A percentile compares a stretch with the other conserved stretches of the same genome.
Conservation (phyloP, 1,140 invertebrate genomes). For the Drosophila bocqueti region DNA sequence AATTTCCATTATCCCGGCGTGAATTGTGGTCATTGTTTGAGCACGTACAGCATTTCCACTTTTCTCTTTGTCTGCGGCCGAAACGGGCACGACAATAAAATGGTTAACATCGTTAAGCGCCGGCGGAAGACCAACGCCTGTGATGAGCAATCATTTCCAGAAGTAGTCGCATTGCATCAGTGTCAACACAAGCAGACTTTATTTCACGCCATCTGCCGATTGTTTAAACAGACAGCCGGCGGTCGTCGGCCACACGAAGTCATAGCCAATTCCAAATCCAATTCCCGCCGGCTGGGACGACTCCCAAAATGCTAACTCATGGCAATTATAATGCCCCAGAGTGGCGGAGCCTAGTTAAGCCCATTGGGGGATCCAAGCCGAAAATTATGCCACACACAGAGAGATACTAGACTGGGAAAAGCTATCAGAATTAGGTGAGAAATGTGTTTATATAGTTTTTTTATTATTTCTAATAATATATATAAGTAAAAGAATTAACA, state of each 20-base stretch:
- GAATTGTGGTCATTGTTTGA: slow-evolving; percentile 47
- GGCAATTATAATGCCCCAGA: slow-evolving; percentile 50
- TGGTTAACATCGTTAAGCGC: not conserved
- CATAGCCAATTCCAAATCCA: slow-evolving; percentile 35
- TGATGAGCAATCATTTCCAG: slow-evolving; percentile 26
- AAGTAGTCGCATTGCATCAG: slow-evolving; percentile 7
- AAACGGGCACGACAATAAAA: slow-evolving; percentile 30
- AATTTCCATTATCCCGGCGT: slow-evolving; percentile 51
- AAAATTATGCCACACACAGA: slow-evolving; percentile 11
- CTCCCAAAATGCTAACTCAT: slow-evolving; percentile 47
- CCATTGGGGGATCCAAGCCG: not conserved
- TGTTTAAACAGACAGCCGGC: slow-evolving; percentile 25
- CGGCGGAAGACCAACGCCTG: not conserved
- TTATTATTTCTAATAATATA: not conserved
- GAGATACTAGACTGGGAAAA: not conserved
- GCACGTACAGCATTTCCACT: slow-evolving; percentile 31
- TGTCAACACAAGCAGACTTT: slow-evolving; percentile 19
- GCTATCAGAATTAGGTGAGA: not conserved
- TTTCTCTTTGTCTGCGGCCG: slow-evolving; percentile 19
- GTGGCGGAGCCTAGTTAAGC: slow-evolving; percentile 18
- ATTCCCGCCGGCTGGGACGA: not conserved
- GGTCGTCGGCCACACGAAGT: slow-evolving; percentile 14
- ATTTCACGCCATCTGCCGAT: slow-evolving; percentile 27
- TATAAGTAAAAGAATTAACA: not conserved
- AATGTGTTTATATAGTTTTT: not conserved